phyloP scores from a whole-genome alignment of 92 coral and sea anemone genomes.

The Phenganax marumi region DNA sequence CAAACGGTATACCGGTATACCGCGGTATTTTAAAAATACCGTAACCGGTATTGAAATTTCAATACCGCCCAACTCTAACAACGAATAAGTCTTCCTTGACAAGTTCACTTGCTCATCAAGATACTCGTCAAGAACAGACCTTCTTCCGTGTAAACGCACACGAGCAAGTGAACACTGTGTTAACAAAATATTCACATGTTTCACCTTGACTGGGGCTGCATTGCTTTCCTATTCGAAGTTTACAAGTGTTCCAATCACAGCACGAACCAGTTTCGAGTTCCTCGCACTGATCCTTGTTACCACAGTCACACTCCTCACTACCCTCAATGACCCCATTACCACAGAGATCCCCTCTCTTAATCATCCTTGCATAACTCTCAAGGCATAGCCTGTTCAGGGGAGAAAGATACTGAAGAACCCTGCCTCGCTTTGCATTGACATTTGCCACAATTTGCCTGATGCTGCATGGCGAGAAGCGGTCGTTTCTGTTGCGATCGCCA shows the following conservation, averaged over 20 bases:
- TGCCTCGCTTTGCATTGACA: constrained; percentile 63
- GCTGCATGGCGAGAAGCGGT: constrained; percentile 81
- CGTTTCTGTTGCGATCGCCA: constrained; percentile 77
- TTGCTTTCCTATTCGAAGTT: background rate
- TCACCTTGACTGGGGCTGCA: constrained; percentile 95
- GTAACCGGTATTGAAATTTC: too few species aligned
- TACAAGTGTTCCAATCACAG: constrained; percentile 68
- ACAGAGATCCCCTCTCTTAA: constrained; percentile 59
- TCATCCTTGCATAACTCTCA: constrained; percentile 2
- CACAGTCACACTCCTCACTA: constrained; percentile 86
- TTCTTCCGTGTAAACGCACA: background rate
- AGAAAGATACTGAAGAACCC: background rate
- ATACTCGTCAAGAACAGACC: background rate
- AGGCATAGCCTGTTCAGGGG: constrained; percentile 22
- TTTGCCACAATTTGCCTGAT: constrained; percentile 64
- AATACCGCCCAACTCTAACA: too few species aligned
- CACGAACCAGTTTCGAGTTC: constrained; percentile 50
- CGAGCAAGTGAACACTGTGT: background rate
- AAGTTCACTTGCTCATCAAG: too few species aligned
- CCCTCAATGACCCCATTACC: constrained; percentile 78
- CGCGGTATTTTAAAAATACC: too few species aligned
- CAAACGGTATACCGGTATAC: too few species aligned
- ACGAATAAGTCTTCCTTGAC: too few species aligned
- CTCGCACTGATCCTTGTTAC: constrained; percentile 58
- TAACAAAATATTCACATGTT: background rate